A percentile compares a stretch with the other conserved stretches of the same genome.
These are phyloP conservation scores for Drosophila fungiperda DNA, from an alignment of 2,888 invertebrate genomes.

Conservation along the genomic window DNA sequence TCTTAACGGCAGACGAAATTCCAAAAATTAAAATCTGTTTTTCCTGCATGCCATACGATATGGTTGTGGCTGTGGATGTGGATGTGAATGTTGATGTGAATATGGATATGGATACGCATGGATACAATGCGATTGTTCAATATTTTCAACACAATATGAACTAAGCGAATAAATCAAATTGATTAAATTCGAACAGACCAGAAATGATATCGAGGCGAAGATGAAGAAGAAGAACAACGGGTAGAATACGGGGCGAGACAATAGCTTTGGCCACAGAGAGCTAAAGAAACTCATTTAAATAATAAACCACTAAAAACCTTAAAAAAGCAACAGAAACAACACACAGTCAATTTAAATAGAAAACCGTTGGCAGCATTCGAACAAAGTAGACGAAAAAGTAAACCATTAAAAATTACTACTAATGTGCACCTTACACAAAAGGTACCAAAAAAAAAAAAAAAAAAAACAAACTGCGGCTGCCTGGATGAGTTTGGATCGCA, in stretches of 20 bases:
- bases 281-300: constrained; percentile 63
- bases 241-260: constrained; percentile 30
- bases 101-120: constrained; percentile 56
- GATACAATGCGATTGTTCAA: constrained; percentile 68
- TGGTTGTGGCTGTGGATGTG: constrained; percentile 35
- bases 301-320: constrained; percentile 70
- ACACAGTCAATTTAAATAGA: constrained; percentile 57
- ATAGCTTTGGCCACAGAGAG: constrained; percentile 16
- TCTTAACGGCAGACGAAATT: constrained; percentile 38
- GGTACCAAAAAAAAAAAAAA: constrained; percentile 12
- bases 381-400: constrained; percentile 78
- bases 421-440: constrained; percentile 83
- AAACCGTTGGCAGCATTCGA: constrained; percentile 61
- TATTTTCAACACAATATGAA: constrained; percentile 78
- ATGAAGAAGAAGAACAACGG: constrained; percentile 26
- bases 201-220: constrained; percentile 52
- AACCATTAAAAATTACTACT: constrained; percentile 84
- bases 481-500: constrained; percentile 47
- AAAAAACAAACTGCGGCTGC: constrained; percentile 3
- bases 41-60: constrained; percentile 68
- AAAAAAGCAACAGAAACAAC: constrained; percentile 38
- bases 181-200: constrained; percentile 78
- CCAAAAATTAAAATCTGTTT: constrained; percentile 56
- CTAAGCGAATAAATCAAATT: constrained; percentile 81
- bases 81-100: background rate